Base-by-base conservation (phyloP, 23 tunicate genomes). In the Styela plicata region DNA sequence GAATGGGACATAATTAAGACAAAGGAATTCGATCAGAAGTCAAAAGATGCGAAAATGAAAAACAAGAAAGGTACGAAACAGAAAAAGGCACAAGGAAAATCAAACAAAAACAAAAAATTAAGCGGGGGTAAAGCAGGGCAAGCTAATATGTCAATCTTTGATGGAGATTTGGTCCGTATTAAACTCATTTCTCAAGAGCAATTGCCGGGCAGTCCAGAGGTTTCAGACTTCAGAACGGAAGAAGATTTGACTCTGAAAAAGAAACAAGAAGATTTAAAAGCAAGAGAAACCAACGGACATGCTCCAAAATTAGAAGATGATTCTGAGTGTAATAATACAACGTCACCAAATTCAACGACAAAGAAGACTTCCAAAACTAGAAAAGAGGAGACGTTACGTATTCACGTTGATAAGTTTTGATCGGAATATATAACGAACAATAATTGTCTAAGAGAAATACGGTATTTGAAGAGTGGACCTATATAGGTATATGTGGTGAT, bases 371-470 rank as follows among this genome's bases (percentile, higher is more conserved):
- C 52, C 33, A 76, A 76, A 44, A 10, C n/a, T 17, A 76, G 37
- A 24, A 76, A 76, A 53, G 81, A 76, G 44, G 81, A 76, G 44
- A 76, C 81, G 13, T 44, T 76, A 25, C 69, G 24, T 18, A 76
- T 76, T 44, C 64, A 76, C 44, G 81, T 76, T 24, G 81, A 76
- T 44, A 76, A 76, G 66, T 76, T 67, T 67, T 67, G 31, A 67
- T 67, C 22, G n/a, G n/a, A n/a, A n/a, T n/a, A n/a, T n/a, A n/a
- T n/a, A n/a, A n/a, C n/a, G n/a, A n/a, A n/a, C n/a, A n/a, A n/a
- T n/a, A n/a, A n/a, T n/a, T n/a, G n/a, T n/a, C n/a, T n/a, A n/a
- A n/a, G n/a, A n/a, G n/a, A n/a, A n/a, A n/a, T n/a, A n/a, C n/a
- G n/a, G n/a, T n/a, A n/a, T n/a, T n/a, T n/a, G n/a, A n/a, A n/a